Conservation (phyloP, 2,888 invertebrate genomes). For the Melieria crassipennis region DNA sequence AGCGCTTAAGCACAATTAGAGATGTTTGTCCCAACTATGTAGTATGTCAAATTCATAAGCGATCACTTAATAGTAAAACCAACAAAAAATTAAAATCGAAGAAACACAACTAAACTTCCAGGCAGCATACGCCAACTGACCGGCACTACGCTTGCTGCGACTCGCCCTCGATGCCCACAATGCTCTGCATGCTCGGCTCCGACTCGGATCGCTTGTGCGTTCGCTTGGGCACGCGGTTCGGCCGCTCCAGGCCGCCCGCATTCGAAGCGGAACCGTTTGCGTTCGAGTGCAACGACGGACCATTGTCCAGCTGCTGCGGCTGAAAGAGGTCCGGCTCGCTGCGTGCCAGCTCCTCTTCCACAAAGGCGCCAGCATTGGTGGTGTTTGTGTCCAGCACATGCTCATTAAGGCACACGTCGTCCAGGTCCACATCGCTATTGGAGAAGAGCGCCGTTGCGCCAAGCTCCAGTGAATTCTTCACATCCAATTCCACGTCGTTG, state of each 20-base stretch:
- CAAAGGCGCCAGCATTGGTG: slow-evolving; percentile 49
- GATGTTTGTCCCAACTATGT: no score
- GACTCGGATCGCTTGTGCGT: slow-evolving; percentile 66
- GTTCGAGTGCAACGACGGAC: slow-evolving; percentile 26
- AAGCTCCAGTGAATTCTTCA: slow-evolving; percentile 67
- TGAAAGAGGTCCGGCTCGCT: slow-evolving; percentile 63
- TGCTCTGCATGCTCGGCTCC: slow-evolving; percentile 62
- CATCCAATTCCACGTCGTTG: slow-evolving; percentile 56
- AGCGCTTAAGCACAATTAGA: no score
- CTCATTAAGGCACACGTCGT: slow-evolving; percentile 84
- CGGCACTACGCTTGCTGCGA: slow-evolving; percentile 51
- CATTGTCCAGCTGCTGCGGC: slow-evolving; percentile 44
- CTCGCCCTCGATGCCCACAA: slow-evolving; percentile 43
- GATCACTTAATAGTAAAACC: slow-evolving; percentile 7
- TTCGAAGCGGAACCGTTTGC: slow-evolving; percentile 16
- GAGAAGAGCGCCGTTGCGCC: slow-evolving; percentile 83
- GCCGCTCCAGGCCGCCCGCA: slow-evolving; percentile 44
- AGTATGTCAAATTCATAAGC: neutral
- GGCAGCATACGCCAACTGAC: neutral
- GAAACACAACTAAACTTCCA: neutral
- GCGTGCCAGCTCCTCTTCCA: slow-evolving; percentile 62
- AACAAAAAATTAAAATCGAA: neutral
- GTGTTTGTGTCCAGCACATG: slow-evolving; percentile 68
- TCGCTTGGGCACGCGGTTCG: slow-evolving; percentile 50
- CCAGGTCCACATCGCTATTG: slow-evolving; percentile 85